Evolutionary conservation across 2,113 vertebrate genomes (phyloP).

Genomic region (Telmatochromis brachygnathus): DNA sequence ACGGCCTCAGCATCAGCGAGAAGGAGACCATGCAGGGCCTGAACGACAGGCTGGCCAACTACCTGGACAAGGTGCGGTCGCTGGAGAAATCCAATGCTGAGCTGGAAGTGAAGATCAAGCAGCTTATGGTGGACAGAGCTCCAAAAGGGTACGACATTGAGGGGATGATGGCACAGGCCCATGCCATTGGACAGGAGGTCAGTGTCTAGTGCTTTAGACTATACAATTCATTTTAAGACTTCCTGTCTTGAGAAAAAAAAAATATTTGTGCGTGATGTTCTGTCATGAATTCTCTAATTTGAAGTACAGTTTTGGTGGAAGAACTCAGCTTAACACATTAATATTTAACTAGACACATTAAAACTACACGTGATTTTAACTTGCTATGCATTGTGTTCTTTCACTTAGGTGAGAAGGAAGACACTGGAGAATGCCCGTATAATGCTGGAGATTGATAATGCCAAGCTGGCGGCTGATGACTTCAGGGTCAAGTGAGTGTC

Average conservation of each 20-base stretch:
- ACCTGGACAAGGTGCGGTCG: slow-evolving; percentile 72
- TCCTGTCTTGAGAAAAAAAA: background rate
- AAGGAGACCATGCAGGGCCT: slow-evolving; percentile 90
- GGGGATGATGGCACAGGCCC: slow-evolving; percentile 66
- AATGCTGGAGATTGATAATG: slow-evolving; percentile 79
- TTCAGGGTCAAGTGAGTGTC: slow-evolving; percentile 79
- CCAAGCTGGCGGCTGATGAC: slow-evolving; percentile 79
- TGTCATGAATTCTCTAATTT: background rate
- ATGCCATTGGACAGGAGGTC: slow-evolving; percentile 73
- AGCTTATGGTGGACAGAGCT: slow-evolving; percentile 69
- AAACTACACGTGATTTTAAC: background rate
- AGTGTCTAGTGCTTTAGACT: background rate
- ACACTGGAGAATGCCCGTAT: slow-evolving; percentile 74
- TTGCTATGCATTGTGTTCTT: background rate
- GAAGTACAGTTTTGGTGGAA: background rate
- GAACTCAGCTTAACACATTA: background rate
- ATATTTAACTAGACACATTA: background rate
- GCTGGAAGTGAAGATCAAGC: slow-evolving; percentile 77
- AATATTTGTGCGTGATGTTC: background rate
- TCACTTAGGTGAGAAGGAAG: slow-evolving; percentile 69
- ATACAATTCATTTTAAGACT: background rate
- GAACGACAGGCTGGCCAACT: slow-evolving; percentile 81
- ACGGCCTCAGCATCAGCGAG: slow-evolving; percentile 59
- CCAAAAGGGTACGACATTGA: slow-evolving; percentile 60
- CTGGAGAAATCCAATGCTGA: slow-evolving; percentile 75